A percentile compares a stretch with the other conserved stretches of the same genome.
phyloP scores from a whole-genome alignment of 2,113 vertebrate genomes.

The Pelecanoides urinatrix region DNA sequence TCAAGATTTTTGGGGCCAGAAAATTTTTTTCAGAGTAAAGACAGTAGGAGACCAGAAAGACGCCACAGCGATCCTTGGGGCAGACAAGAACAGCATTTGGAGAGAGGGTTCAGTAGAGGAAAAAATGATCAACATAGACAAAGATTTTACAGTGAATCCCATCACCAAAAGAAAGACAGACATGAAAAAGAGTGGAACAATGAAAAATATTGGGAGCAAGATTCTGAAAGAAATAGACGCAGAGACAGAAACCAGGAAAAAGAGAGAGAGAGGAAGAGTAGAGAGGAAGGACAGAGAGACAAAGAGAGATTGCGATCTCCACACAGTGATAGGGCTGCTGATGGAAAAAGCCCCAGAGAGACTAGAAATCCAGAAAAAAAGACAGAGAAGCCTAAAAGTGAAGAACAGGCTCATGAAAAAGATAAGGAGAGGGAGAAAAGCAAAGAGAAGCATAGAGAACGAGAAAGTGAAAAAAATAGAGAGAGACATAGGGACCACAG shows the following conservation, averaged over 20 bases:
- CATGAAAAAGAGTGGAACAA: slow-evolving; percentile 79
- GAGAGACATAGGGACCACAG: slow-evolving; percentile 84
- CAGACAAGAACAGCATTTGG: slow-evolving; percentile 77
- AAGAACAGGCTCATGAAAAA: slow-evolving; percentile 80
- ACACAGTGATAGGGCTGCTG: slow-evolving; percentile 71
- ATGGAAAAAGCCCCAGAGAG: slow-evolving; percentile 73
- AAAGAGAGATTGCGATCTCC: slow-evolving; percentile 75
- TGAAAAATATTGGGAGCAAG: slow-evolving; percentile 77
- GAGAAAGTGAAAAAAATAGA: slow-evolving; percentile 77
- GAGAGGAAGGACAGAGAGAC: slow-evolving; percentile 79
- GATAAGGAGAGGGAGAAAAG: slow-evolving; percentile 79
- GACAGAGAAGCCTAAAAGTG: slow-evolving; percentile 82
- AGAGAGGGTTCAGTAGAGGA: slow-evolving; percentile 77
- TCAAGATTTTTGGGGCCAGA: slow-evolving; percentile 77
- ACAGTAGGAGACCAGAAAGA: slow-evolving; percentile 80
- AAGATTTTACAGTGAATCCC: slow-evolving; percentile 83
- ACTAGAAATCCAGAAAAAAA: slow-evolving; percentile 78
- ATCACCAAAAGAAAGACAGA: slow-evolving; percentile 85
- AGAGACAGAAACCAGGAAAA: slow-evolving; percentile 79
- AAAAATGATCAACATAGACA: slow-evolving; percentile 81
- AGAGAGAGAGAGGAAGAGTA: slow-evolving; percentile 76
- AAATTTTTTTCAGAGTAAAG: slow-evolving; percentile 78
- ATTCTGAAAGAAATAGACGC: slow-evolving; percentile 78
- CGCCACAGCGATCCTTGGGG: slow-evolving; percentile 88
- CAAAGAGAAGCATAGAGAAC: slow-evolving; percentile 72